Base-by-base conservation (phyloP, 2,797 vertebrate species). In the Melanotaenia parkinsoni region DNA sequence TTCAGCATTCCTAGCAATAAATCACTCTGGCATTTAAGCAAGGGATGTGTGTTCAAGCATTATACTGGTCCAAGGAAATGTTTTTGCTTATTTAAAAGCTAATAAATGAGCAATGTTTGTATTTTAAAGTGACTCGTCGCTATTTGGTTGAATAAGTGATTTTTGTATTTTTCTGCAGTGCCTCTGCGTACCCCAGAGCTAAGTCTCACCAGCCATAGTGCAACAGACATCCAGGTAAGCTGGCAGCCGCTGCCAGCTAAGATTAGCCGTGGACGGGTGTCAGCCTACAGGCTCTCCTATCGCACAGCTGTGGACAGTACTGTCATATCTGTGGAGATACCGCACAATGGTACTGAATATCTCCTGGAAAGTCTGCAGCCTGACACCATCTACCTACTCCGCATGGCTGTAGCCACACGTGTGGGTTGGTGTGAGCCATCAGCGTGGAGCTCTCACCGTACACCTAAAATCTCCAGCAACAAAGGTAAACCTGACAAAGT, bases 151-250 rank as follows among this genome's bases (percentile, higher is more conserved):
- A 47, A 47, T 47, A 20, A 45, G 7, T 8, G 1, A 2, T 47
- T 47, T n/a, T 12, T 51, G n/a, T 11, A 4, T 22, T 33, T 67
- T 68, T 67, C 67, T 72, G 12, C 76, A 99, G 98, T 99, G 80
- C 98, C 98, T 22, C 89, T 99, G 76, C 96, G 97, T 80, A 96
- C 97, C 20, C 98, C 98, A 6, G 98, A 99, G 86, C 94, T 99
- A 35, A 98, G 95, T 80, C 86, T 99, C 89, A 96, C 94, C 5
- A 99, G 98, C 91, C 94, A 92, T 54, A 99, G 96, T 71, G 95
- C 97, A 24, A 96, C 95, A 0, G 96, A 98, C 47, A 98, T 99
- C 83, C 96, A 97, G 65, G 92, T 98, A 70, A 97, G 93, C 53
- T 99, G 98, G 98, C 95, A 97, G 84, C 96, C 95, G 0, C 96